phyloP scores from a whole-genome alignment of 2,888 invertebrate genomes.

The Tachina fera region DNA sequence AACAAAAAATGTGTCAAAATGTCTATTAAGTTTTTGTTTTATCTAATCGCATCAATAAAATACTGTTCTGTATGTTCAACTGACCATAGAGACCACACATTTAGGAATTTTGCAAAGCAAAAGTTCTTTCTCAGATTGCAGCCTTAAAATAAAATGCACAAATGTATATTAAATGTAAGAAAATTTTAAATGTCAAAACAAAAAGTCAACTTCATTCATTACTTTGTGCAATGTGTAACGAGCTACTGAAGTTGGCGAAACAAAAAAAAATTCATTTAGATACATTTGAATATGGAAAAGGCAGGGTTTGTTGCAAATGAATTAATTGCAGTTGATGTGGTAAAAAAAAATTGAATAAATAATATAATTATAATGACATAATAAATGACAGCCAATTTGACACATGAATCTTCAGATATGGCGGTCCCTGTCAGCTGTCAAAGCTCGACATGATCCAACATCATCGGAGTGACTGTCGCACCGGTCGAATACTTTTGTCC shows the following conservation, averaged over 20 bases:
- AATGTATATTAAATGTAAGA: slow-evolving; percentile 58
- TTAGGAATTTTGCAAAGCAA: slow-evolving; percentile 34
- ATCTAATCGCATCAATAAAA: slow-evolving; percentile 65
- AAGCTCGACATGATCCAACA: no score
- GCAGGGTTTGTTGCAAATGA: slow-evolving; percentile 26
- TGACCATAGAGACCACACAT: slow-evolving; percentile 58
- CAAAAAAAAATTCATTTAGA: background rate
- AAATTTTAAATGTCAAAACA: slow-evolving; percentile 66
- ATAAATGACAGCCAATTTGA: no score
- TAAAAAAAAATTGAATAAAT: no score
- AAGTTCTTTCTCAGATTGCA: slow-evolving; percentile 6
- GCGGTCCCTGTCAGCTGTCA: no score
- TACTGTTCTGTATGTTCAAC: slow-evolving; percentile 46
- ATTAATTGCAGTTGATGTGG: no score
- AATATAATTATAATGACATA: no score
- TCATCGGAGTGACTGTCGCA: no score
- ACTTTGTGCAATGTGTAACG: slow-evolving; percentile 64
- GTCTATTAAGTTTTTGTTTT: slow-evolving; percentile 55
- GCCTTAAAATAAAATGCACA: slow-evolving; percentile 44
- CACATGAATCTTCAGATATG: no score
- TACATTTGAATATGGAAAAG: slow-evolving; percentile 23
- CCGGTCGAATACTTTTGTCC: no score
- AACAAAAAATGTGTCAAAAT: slow-evolving; percentile 53
- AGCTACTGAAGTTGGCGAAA: slow-evolving; percentile 58
- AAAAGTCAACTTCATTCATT: slow-evolving; percentile 70